Evolutionary conservation across 1,140 invertebrate genomes (phyloP), one percentile per base, ranked within the genome.

Genomic region (Pogonognathellus flavescens): DNA sequence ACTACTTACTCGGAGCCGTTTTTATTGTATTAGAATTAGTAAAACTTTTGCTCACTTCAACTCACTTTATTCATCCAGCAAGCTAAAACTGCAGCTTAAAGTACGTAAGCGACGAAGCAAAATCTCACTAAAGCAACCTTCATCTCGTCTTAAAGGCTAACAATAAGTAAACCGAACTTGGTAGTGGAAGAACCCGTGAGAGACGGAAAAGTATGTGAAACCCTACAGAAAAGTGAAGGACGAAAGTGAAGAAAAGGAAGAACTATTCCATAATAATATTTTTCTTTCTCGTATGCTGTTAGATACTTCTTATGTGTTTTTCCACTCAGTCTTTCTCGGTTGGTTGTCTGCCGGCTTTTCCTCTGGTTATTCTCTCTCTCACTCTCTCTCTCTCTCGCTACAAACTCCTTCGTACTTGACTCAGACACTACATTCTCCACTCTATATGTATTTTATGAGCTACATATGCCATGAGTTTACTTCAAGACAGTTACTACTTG

Each of bases 201-300:
- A 60, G n/a, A 20, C 20, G 22, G 59, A 20, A 59, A 59, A 18
- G 14, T 59, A 59, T 60, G 62, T 25, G 11, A 22, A 13, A 25
- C 62, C 9, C 10, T 9, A 60, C 8, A 18, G 3, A 22, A 66
- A 76, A 76, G 70, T 76, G 70, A 76, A 76, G 70, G 70, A 76
- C 70, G 41, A 76, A 76, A 76, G 70, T 76, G 70, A 76, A 16
- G 70, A 76, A 72, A 66, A 66, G 60, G 60, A 22, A 72, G 31
- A 76, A 76, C 22, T n/a, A 76, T 57, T 57, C n/a, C 41, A 76
- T 76, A 49, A 76, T 76, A 76, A 76, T 76, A 76, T 76, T 76
- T 76, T 76, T 76, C 70, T 76, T 76, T 49, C 70, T 50, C 31
- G 41, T n/a, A 9, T 76, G 31, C 14, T n/a, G 11, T 76, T 70